These are phyloP conservation scores for Aegotheles bennettii DNA, from an alignment of 2,113 vertebrate species.

Conservation along the genomic window DNA sequence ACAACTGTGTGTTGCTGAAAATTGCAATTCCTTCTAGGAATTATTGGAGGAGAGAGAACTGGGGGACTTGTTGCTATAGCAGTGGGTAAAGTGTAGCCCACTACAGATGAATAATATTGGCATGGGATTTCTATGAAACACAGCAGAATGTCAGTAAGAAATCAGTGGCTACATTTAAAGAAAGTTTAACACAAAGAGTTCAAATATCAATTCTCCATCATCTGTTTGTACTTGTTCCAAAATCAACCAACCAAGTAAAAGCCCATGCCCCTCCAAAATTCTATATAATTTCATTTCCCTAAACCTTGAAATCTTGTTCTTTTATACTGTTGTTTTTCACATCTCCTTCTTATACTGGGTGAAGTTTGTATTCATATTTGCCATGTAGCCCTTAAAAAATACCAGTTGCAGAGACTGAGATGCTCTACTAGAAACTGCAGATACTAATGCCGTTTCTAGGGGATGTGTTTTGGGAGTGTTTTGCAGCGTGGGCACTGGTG, in stretches of 20 bases:
- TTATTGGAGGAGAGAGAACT: background rate
- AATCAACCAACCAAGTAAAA: background rate
- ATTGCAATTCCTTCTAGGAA: background rate
- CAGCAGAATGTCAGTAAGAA: background rate
- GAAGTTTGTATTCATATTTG: background rate
- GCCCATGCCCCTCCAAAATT: fast-evolving
- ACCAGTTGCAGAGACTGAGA: background rate
- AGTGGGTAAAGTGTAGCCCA: background rate
- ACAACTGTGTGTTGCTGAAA: background rate
- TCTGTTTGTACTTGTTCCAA: background rate
- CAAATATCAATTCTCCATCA: background rate
- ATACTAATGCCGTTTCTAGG: background rate
- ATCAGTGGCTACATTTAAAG: background rate
- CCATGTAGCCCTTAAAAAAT: background rate
- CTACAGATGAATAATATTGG: background rate
- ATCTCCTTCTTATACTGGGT: background rate
- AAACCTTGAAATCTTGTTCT: background rate
- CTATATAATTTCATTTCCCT: background rate
- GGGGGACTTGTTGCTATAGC: background rate
- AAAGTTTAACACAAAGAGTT: background rate
- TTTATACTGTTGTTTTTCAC: background rate
- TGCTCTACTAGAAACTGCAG: background rate
- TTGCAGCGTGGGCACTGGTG: background rate
- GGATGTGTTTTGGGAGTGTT: background rate
- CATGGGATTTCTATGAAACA: background rate